Evolutionary conservation across 1,140 invertebrate genomes (phyloP).

Genomic region (Gonatopus flavifemur): DNA sequence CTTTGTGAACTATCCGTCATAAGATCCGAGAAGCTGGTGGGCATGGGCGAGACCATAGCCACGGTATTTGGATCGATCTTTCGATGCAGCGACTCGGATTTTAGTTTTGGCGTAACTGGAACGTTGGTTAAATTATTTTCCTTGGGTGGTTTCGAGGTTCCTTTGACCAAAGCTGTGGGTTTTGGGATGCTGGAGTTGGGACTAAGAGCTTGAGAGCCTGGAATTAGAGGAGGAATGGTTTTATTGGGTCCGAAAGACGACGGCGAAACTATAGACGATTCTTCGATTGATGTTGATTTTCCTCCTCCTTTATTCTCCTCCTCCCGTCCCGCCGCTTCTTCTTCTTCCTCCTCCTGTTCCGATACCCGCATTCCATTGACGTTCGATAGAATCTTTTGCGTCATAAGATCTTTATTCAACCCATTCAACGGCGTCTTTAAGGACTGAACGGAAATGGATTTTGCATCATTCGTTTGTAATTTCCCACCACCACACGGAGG

Average conservation of each 20-base stretch:
- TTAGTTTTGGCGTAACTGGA: conserved; percentile 37
- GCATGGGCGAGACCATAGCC: conserved; percentile 77
- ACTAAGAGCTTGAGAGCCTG: too few relatives aligned
- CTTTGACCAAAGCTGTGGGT: conserved; percentile 87
- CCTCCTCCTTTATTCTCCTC: neutral
- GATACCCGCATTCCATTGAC: conserved; percentile 30
- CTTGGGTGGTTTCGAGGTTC: conserved; percentile 70
- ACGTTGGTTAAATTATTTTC: conserved; percentile 35
- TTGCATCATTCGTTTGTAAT: conserved; percentile 41
- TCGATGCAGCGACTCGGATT: conserved; percentile 41
- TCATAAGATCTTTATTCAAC: conserved; percentile 38
- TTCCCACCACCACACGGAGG: too few relatives aligned
- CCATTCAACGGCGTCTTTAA: conserved; percentile 37
- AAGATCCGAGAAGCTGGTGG: conserved; percentile 56
- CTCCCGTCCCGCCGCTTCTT: neutral
- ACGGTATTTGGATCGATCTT: conserved; percentile 66
- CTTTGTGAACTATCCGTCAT: conserved; percentile 64
- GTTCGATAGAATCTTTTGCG: conserved; percentile 35
- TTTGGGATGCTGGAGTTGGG: conserved; percentile 79
- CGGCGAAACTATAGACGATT: too few relatives aligned
- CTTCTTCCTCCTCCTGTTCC: neutral
- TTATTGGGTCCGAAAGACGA: too few relatives aligned
- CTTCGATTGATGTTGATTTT: conserved; percentile 2
- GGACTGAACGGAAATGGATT: conserved; percentile 31
- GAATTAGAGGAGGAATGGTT: conserved; percentile 13